Percentiles rank a stretch among this genome's conserved stretches.
Evolutionary conservation across 2,888 invertebrate genomes (phyloP).

Genomic region (Drosophila niveifrons): DNA sequence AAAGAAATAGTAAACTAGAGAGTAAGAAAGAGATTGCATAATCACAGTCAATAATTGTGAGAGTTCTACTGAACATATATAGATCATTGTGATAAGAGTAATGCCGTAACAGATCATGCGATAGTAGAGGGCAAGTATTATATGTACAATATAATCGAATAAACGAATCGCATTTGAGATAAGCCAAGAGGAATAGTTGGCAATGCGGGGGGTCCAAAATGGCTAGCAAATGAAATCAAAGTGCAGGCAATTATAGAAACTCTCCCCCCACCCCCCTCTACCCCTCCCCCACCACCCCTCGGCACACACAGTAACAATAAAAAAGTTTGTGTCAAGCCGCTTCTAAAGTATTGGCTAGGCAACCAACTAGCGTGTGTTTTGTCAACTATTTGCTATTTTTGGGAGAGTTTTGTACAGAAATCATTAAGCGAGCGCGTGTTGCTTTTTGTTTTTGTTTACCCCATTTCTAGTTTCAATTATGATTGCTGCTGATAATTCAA

Average conservation of each 20-base stretch:
- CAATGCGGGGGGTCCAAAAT: no score
- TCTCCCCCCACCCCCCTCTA: neutral
- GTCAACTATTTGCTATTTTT: conserved; percentile 19
- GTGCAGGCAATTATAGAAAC: conserved; percentile 49
- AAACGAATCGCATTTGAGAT: conserved; percentile 18
- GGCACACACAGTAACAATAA: neutral
- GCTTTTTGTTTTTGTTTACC: conserved; percentile 10
- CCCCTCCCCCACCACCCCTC: neutral
- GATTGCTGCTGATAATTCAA: conserved; percentile 74
- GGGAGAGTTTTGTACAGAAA: conserved; percentile 26
- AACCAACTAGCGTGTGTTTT: conserved; percentile 28
- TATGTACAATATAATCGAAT: conserved; percentile 1
- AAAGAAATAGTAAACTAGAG: neutral
- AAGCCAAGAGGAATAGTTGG: neutral
- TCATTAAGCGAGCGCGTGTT: conserved; percentile 66
- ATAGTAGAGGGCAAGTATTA: conserved; percentile 2
- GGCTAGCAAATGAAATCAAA: conserved; percentile 40
- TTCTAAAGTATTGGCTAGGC: conserved; percentile 33
- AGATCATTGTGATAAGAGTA: conserved; percentile 17
- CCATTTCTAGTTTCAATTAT: conserved; percentile 57
- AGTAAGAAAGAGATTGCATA: neutral
- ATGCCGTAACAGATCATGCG: conserved; percentile 1
- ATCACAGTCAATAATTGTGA: conserved; percentile 9
- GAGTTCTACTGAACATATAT: conserved; percentile 4
- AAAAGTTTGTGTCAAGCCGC: neutral